phyloP scores from a whole-genome alignment of 2,113 vertebrate species.

The Daboia siamensis region DNA sequence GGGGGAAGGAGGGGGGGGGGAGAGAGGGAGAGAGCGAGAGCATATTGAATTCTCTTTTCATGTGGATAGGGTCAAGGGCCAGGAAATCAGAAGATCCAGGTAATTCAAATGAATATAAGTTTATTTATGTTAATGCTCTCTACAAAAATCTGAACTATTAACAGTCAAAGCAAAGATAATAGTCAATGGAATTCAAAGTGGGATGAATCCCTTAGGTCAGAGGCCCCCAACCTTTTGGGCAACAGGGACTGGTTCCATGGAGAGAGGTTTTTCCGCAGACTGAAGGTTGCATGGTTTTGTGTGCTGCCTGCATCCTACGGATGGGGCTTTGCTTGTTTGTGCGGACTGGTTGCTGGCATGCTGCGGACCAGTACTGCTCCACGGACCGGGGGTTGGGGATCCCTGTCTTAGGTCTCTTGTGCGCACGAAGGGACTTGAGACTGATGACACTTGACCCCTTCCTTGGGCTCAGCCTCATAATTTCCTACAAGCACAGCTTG shows the following conservation, averaged over 20 bases:
- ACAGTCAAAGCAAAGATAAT: neutral
- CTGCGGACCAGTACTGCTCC: too few species aligned
- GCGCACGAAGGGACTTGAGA: neutral
- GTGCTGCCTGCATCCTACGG: too few species aligned
- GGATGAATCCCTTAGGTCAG: neutral
- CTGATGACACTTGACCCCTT: neutral
- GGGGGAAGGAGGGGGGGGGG: too few species aligned
- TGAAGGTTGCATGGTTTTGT: too few species aligned
- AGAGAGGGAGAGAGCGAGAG: too few species aligned
- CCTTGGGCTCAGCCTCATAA: neutral
- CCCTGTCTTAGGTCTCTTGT: neutral
- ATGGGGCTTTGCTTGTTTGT: too few species aligned
- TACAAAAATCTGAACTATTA: neutral
- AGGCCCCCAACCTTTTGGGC: too few species aligned
- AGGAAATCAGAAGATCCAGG: neutral
- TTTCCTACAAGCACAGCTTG: neutral
- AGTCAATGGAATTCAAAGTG: neutral
- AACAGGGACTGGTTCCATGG: too few species aligned
- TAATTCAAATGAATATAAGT: neutral
- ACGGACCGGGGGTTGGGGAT: too few species aligned
- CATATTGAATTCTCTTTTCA: neutral
- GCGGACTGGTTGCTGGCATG: too few species aligned
- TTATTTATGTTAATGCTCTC: neutral
- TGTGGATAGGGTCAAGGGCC: neutral
- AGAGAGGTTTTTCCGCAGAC: too few species aligned